Conservation (phyloP, 2,888 invertebrate species). For the Lumbricus terrestris region DNA sequence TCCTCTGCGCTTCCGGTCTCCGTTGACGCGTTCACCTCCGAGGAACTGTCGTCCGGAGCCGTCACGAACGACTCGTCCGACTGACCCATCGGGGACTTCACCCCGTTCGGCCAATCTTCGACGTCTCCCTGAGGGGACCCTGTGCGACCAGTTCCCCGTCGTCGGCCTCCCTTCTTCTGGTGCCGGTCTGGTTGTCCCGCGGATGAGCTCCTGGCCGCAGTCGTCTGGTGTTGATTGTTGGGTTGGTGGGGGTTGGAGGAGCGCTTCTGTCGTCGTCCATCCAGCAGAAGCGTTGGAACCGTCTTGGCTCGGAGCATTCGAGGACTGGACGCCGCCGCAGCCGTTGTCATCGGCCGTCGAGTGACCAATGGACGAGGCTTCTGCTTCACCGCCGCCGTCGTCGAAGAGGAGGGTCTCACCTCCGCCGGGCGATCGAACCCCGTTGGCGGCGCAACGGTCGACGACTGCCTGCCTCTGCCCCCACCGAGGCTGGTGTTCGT, state of each 20-base stretch:
- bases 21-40: background rate
- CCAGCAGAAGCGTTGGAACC: background rate
- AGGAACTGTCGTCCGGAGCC: constrained; percentile 11
- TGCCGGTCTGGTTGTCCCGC: background rate
- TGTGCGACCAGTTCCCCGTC: background rate
- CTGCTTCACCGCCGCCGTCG: too few relatives aligned
- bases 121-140: background rate
- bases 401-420: background rate
- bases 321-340: background rate
- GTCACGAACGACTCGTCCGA: constrained; percentile 11
- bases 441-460: too few relatives aligned
- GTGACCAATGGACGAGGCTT: background rate
- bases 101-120: background rate
- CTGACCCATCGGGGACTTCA: background rate
- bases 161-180: background rate
- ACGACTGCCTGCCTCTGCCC: background rate
- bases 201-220: background rate
- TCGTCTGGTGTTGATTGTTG: background rate
- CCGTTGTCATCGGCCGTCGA: background rate
- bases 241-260: background rate
- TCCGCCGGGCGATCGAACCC: background rate
- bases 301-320: background rate
- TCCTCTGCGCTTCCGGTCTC: background rate
- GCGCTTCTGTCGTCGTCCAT: background rate
- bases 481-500: background rate